A percentile compares a stretch with the other conserved stretches of the same genome.
These are phyloP conservation scores for Chlorocebus sabaeus DNA, from an alignment of 2,113 vertebrate genomes.

Conservation along the genomic window DNA sequence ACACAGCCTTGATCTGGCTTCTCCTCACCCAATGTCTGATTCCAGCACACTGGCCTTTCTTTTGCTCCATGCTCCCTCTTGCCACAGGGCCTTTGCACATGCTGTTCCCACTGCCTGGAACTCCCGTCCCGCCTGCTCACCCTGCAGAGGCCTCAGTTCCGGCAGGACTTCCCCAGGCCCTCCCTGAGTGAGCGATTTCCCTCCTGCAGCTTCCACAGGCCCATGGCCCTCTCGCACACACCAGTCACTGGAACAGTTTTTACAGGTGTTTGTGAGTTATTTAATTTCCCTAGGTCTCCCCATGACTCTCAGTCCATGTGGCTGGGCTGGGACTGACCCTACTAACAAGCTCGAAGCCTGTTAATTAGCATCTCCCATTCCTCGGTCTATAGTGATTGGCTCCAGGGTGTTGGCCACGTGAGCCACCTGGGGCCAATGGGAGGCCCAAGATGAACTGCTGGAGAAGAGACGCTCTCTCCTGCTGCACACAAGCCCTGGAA, in stretches of 20 bases:
- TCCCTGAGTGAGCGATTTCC: neutral
- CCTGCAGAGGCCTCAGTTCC: neutral
- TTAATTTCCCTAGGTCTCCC: neutral
- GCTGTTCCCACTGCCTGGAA: neutral
- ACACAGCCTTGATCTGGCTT: too few species aligned
- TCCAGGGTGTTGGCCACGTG: neutral
- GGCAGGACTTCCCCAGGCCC: neutral
- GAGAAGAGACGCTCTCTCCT: neutral
- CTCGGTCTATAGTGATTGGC: neutral
- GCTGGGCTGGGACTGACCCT: neutral
- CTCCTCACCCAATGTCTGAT: neutral
- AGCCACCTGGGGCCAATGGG: neutral
- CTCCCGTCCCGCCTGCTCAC: neutral
- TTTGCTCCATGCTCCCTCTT: neutral
- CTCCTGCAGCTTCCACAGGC: neutral
- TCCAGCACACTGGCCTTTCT: neutral
- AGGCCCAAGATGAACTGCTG: neutral
- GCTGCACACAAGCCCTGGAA: neutral
- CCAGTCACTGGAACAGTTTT: neutral
- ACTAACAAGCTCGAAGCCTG: neutral
- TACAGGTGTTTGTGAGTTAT: neutral
- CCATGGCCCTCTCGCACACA: neutral
- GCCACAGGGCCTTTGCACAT: neutral
- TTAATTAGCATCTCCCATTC: neutral
- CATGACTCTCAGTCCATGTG: fast-evolving